phyloP scores from a whole-genome alignment of 1,140 invertebrate species.

The Zaprionus africanus region DNA sequence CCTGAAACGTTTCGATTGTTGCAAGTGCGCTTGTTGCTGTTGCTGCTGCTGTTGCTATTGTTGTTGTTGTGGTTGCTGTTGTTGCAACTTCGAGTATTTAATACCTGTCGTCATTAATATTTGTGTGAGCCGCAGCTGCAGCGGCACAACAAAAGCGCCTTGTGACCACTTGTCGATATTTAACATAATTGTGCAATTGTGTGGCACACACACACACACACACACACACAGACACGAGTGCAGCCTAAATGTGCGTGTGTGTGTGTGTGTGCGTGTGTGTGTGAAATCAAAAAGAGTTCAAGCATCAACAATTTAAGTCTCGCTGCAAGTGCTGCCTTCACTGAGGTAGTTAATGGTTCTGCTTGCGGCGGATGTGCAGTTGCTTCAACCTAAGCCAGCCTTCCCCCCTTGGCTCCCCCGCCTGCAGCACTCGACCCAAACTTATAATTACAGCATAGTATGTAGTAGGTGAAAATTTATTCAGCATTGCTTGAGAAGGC shows the following conservation, averaged over 20 bases:
- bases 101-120: constrained; percentile 66
- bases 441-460: constrained; percentile 8
- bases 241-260: not conserved
- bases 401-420: too few relatives aligned
- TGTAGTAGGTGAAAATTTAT: not conserved
- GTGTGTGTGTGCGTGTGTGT: constrained; percentile 14
- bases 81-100: constrained; percentile 65
- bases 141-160: constrained; percentile 62
- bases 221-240: constrained; percentile 4
- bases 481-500: not conserved
- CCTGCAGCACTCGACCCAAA: not conserved
- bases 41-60: not conserved
- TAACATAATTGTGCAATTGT: constrained; percentile 82
- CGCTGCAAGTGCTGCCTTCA: constrained; percentile 43
- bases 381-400: constrained; percentile 38
- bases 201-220: constrained; percentile 25
- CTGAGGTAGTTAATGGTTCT: constrained; percentile 66
- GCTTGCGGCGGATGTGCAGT: constrained; percentile 62
- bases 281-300: constrained; percentile 79
- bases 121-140: constrained; percentile 7
- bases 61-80: not conserved
- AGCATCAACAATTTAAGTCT: constrained; percentile 69
- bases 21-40: constrained; percentile 11
- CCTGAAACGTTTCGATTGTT: constrained; percentile 45
- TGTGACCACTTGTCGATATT: constrained; percentile 75